Conservation (phyloP, 30 jellyfish, hydroid and myxozoan species). For the Aurelia coerulea region DNA sequence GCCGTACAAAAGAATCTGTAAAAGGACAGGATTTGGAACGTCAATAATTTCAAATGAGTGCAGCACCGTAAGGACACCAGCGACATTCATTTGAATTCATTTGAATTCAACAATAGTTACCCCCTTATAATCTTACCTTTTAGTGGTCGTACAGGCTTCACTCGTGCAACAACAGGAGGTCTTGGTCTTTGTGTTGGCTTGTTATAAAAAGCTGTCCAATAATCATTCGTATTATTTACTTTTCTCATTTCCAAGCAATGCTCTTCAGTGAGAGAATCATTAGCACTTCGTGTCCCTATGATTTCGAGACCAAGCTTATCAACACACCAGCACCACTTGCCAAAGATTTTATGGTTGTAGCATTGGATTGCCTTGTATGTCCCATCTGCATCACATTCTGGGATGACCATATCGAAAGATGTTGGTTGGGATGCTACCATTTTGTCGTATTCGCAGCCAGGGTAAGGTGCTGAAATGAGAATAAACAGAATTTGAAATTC, state of each 20-base stretch:
- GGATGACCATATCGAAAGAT: conserved; percentile 88
- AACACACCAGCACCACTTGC: conserved; percentile 99
- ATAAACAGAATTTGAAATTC: background rate
- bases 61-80: too few relatives aligned
- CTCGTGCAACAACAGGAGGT: conserved; percentile 43
- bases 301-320: conserved; percentile 87
- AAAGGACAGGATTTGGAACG: too few relatives aligned
- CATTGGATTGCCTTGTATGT: conserved; percentile 94
- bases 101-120: too few relatives aligned
- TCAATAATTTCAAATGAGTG: too few relatives aligned
- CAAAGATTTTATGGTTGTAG: conserved; percentile 71
- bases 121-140: conserved; percentile 26
- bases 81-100: too few relatives aligned
- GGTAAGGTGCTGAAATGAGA: conserved; percentile 32
- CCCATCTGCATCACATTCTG: conserved; percentile 94
- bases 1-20: too few relatives aligned
- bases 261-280: conserved; percentile 69
- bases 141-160: conserved; percentile 41
- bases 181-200: conserved; percentile 80
- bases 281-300: conserved; percentile 86
- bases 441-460: conserved; percentile 85
- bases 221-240: conserved; percentile 68
- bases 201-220: conserved; percentile 96
- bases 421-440: conserved; percentile 87
- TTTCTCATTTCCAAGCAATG: conserved; percentile 77